Evolutionary conservation across 2,113 vertebrate genomes (phyloP), one percentile per base, ranked within the genome.

Genomic region (Ceyx melanurus): DNA sequence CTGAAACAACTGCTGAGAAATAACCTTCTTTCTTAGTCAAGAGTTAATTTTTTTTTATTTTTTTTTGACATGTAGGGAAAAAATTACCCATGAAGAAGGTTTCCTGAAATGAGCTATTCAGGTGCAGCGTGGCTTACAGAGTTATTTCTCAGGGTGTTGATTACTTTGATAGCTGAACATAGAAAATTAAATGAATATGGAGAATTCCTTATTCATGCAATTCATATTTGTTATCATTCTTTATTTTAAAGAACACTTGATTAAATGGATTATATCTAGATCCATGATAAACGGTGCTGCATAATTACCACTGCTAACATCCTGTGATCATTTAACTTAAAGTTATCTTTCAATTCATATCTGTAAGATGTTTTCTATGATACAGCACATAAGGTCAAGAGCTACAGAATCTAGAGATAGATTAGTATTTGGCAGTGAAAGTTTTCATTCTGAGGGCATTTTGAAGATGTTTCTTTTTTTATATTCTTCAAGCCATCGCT

Each of bases 41-140:
- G n/a, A 67, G 42, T 54, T 82, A 90, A 85, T 87, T 93, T 92
- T 87, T 62, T 88, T 22, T 91, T 91, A 10, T 10, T 37, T 54
- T 73, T 37, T 54, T 73, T 70, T 0, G 3, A 21, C 79, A 73
- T 2, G 0, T 7, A 64, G 17, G 29, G 51, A 79, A 94, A 54
- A 65, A 70, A 64, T 31, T 42, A 67, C 21, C 6, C 25, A 54
- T 62, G 23, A 29, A 4, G 18, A 82, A 85, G 5, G 0, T 66
- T 76, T 57, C 54, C 62, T 85, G 28, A 82, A 77, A 76, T 23
- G 46, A 88, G 19, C 37, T 85, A 37, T 76, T 89, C 50, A 66
- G 23, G 31, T 73, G 19, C 13, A 85, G 25, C 6, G 42, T 31
- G 21, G 5, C 17, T 73, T 82, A 84, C 4, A 29, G 21, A 60